Base-by-base conservation (phyloP, 2,797 vertebrate genomes). In the Melanotaenia nigrans region DNA sequence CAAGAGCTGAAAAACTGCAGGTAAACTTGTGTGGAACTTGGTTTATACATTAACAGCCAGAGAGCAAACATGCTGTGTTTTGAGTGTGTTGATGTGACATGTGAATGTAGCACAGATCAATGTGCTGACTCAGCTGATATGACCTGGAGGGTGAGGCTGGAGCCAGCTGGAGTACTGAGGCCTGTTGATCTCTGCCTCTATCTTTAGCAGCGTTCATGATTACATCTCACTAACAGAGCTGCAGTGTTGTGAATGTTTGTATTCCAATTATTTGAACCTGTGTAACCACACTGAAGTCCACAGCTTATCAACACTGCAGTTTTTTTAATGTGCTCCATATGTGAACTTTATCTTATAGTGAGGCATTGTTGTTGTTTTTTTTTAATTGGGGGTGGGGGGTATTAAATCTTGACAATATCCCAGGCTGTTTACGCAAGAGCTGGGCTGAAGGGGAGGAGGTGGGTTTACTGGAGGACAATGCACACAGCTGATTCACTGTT, bases 171-270 rank as follows among this genome's bases (percentile, higher is more conserved):
- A 68, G 60, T 68, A 40, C 6, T 24, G 25, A 36, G 68, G 53
- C 18, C 68, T 65, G 67, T 54, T 63, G 62, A 80, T 71, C 64
- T 78, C 69, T 65, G 68, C 71, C 64, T 59, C 62, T 80, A 54
- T 70, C 51, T 69, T 73, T 55, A 72, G 68, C 54, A 3, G 0
- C 12, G 12, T 74, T 65, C 62, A 54, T 42, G 61, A 70, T 51
- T n/a, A 68, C 12, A 3, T 47, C 30, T 51, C 22, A 35, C 16
- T 14, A 59, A 65, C 33, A 33, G 16, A 4, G 38, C 10, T 59
- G 16, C 24, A 25, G 49, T 53, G 49, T 24, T 53, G 49, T 8
- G 9, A 59, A 61, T 45, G 18, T 59, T 68, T 33, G n/a, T 16
- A 20, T 36, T 49, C 16, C 13, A 62, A 61, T 24, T 1, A 2